These are phyloP conservation scores for Apeltes quadracus DNA, from an alignment of 2,113 vertebrate genomes.

Conservation along the genomic window DNA sequence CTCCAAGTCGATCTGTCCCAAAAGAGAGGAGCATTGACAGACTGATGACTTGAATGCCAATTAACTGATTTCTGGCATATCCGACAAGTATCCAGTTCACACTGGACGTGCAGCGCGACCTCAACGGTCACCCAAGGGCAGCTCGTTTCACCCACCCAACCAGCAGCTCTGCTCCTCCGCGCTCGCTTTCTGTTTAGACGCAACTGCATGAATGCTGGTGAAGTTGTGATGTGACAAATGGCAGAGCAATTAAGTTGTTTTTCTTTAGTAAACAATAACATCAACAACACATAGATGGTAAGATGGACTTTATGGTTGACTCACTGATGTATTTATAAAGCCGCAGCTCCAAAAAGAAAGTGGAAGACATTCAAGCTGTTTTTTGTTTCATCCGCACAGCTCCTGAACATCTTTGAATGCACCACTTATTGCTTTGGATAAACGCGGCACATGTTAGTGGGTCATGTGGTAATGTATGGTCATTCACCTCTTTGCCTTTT, in stretches of 20 bases:
- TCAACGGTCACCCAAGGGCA: background rate
- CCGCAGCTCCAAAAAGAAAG: too few relatives aligned
- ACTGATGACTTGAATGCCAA: background rate
- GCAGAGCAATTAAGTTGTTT: background rate
- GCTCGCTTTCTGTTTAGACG: background rate
- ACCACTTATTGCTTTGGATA: constrained; percentile 60
- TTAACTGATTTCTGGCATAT: background rate
- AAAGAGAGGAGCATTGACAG: constrained; percentile 32
- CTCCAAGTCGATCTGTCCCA: constrained; percentile 92
- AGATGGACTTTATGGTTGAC: background rate
- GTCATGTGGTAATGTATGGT: constrained; percentile 1
- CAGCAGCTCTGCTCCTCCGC: background rate
- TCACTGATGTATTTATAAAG: too few relatives aligned
- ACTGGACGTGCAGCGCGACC: background rate
- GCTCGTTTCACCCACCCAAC: background rate
- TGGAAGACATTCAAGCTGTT: constrained; percentile 21
- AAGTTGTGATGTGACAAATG: too few relatives aligned
- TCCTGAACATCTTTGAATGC: constrained; percentile 41
- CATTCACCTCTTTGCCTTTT: constrained; percentile 95
- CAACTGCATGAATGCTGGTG: background rate
- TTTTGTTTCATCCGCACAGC: constrained; percentile 43
- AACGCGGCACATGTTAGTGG: constrained; percentile 13
- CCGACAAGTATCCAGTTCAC: background rate
- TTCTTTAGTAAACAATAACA: background rate
- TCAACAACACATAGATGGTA: background rate